These are phyloP conservation scores for Cataglyphis hispanica DNA, from an alignment of 1,140 invertebrate genomes.

Conservation along the genomic window DNA sequence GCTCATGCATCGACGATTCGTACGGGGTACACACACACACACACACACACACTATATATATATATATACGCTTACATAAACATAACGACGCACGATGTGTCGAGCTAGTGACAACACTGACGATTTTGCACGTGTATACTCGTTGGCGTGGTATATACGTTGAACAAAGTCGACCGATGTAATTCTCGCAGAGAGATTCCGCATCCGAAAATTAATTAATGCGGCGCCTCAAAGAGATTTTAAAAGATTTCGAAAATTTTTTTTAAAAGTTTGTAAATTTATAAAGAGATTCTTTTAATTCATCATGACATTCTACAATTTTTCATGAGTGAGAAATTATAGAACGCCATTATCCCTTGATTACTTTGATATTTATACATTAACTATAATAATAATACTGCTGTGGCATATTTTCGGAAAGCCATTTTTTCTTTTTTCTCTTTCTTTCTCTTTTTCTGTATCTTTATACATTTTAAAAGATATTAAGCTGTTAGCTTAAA, in stretches of 20 bases:
- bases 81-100: not conserved
- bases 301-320: not conserved
- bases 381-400: not conserved
- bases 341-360: not conserved
- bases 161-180: conserved; percentile 17
- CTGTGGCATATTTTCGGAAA: not conserved
- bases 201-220: conserved; percentile 10
- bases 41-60: not conserved
- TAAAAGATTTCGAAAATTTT: not conserved
- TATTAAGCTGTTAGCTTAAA: conserved; percentile 9
- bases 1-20: conserved; percentile 44
- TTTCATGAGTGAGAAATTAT: not conserved
- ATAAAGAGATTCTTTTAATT: not conserved
- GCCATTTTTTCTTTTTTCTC: too few species aligned
- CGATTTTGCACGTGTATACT: conserved; percentile 8
- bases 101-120: not conserved
- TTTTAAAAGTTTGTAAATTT: not conserved
- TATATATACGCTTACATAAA: not conserved
- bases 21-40: not conserved
- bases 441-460: not conserved
- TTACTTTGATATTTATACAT: not conserved
- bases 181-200: conserved; percentile 20
- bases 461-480: not conserved
- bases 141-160: not conserved
- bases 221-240: not conserved